Evolutionary conservation across 2,113 vertebrate genomes (phyloP), one percentile per base, ranked within the genome.

Genomic region (Microcebus ravelobensis): DNA sequence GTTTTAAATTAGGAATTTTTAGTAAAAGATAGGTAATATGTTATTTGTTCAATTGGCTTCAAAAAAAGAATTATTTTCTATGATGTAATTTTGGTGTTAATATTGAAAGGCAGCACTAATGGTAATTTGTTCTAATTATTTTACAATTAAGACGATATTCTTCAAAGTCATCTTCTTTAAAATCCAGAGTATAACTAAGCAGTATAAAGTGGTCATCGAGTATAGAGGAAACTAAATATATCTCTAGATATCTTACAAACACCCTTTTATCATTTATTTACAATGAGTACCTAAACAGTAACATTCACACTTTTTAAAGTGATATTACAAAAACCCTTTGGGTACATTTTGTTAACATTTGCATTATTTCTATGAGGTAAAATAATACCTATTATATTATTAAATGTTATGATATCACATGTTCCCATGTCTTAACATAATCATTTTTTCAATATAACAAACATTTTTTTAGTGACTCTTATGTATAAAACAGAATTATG

Each of bases 81-180:
- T 27, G 7, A 31, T 50, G 5, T 79, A 80, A 94, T 91, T 97
- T 93, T 84, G 42, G n/a, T 71, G 45, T 77, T 65, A 76, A 70
- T 76, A 95, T 25, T 95, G 48, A 90, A 94, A 84, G 18, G 17
- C 48, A 71, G 14, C n/a, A 67, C 15, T 36, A 5, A 65, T 42
- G 31, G 25, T 27, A 67, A 48, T 36, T 45, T 55, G 15, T 87
- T 90, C 50, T 94, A 90, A 94, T 96, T 87, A 93, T 96, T 79
- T 74, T 63, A 42, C 42, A 86, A 91, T 15, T 42, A 21, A 52
- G 36, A 90, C 52, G 21, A 31, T 85, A 61, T 81, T 77, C 92
- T 91, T 84, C 10, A 74, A 90, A 74, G 36, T 88, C 29, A 77
- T 23, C 65, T 70, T 73, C 39, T 74, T 29, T 52, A 57, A 80